Percentiles rank a stretch among this genome's conserved stretches.
Conservation (phyloP, 2,113 vertebrate genomes). For the Psilopsiagon aurifrons region DNA sequence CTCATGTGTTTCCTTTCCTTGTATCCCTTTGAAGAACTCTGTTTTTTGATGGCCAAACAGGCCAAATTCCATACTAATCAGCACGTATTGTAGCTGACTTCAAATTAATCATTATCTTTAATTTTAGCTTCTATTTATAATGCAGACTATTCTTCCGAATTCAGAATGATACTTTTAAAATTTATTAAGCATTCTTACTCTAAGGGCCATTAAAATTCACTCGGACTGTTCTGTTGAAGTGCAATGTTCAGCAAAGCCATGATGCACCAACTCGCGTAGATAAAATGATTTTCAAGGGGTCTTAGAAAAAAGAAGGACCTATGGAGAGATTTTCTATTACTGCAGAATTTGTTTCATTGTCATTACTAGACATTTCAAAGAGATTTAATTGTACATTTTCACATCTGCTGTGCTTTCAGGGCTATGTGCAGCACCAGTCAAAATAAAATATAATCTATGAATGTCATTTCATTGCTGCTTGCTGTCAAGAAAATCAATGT, state of each 20-base stretch:
- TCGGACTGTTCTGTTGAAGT: background rate
- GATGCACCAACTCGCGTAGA: background rate
- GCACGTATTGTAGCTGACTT: background rate
- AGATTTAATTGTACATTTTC: conserved; percentile 26
- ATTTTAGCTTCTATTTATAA: background rate
- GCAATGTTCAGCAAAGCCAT: background rate
- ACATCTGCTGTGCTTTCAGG: conserved; percentile 8
- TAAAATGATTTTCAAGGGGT: background rate
- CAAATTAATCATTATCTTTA: background rate
- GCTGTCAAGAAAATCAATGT: conserved; percentile 3
- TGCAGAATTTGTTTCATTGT: background rate
- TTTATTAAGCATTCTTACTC: background rate
- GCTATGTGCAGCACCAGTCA: background rate
- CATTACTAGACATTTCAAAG: background rate
- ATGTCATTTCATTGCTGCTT: background rate
- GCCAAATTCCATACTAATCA: background rate
- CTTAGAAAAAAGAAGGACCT: background rate
- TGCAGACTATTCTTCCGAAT: background rate
- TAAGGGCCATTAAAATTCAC: background rate
- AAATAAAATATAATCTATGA: conserved; percentile 16
- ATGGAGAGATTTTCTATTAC: background rate
- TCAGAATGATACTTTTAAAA: background rate
- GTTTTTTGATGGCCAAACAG: background rate
- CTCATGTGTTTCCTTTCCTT: background rate
- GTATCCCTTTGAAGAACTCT: background rate